Percentiles rank a stretch among this genome's conserved stretches.
Conservation (phyloP, 2,113 vertebrate species). For the Oostethus manadensis region DNA sequence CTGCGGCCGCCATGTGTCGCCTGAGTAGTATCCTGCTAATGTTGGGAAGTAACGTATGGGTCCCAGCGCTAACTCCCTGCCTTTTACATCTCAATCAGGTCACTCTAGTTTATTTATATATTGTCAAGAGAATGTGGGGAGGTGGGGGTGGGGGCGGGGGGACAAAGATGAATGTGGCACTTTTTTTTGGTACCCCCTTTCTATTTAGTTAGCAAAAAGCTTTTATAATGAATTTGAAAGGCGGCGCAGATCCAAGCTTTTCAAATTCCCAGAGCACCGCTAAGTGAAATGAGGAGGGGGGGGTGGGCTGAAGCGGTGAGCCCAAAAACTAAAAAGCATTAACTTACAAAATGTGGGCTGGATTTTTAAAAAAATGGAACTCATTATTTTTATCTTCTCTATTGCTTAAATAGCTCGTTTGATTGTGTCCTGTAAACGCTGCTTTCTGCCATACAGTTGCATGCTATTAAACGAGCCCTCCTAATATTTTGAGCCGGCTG, state of each 20-base stretch:
- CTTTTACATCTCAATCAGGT: constrained; percentile 75
- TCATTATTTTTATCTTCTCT: constrained; percentile 40
- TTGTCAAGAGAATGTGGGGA: constrained; percentile 55
- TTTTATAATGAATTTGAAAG: constrained; percentile 74
- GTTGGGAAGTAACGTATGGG: constrained; percentile 64
- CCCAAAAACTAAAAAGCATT: constrained; percentile 54
- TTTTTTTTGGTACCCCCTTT: constrained; percentile 45
- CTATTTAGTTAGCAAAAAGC: constrained; percentile 74
- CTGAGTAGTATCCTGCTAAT: constrained; percentile 68
- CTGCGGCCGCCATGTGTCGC: constrained; percentile 53
- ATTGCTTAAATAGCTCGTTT: constrained; percentile 36
- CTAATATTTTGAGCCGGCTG: constrained; percentile 97
- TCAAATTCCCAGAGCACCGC: constrained; percentile 64
- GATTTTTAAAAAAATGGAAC: constrained; percentile 22
- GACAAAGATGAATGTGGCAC: constrained; percentile 62
- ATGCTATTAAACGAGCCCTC: constrained; percentile 99
- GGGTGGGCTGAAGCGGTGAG: neutral
- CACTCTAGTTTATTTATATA: constrained; percentile 76
- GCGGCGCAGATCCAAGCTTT: constrained; percentile 57
- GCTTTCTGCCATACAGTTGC: constrained; percentile 81
- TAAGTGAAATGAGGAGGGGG: constrained; percentile 48
- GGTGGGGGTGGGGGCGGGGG: constrained; percentile 38
- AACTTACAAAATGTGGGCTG: constrained; percentile 52
- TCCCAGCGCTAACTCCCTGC: constrained; percentile 68
- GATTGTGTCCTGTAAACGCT: constrained; percentile 20